A percentile compares a stretch with the other conserved stretches of the same genome.
These are phyloP conservation scores for Agrotis exclamationis DNA, from an alignment of 2,888 invertebrate species.

Conservation along the genomic window DNA sequence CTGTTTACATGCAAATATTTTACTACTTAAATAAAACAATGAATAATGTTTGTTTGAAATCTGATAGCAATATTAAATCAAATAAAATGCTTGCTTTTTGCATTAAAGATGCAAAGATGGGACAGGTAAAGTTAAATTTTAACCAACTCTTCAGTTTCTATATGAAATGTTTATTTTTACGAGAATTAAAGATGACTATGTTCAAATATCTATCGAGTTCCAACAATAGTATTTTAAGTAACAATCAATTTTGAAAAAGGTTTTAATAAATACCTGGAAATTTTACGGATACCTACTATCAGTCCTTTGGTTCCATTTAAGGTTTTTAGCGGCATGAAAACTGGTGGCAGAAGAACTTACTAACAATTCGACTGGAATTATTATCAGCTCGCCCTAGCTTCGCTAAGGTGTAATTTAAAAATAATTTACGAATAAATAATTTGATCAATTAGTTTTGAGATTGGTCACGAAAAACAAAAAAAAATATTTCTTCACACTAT, in stretches of 20 bases:
- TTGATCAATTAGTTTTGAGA: too few relatives aligned
- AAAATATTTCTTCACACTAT: background rate
- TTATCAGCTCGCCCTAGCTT: too few relatives aligned
- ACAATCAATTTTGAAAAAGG: background rate
- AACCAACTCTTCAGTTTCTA: slow-evolving; percentile 1
- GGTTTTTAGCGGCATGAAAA: too few relatives aligned
- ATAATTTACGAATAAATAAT: too few relatives aligned
- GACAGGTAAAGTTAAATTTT: slow-evolving; percentile 3
- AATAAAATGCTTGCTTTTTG: slow-evolving; percentile 17
- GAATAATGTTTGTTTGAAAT: background rate
- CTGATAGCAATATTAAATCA: slow-evolving; percentile 30
- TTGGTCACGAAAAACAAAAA: background rate
- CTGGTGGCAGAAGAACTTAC: too few relatives aligned
- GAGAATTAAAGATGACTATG: background rate
- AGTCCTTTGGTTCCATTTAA: background rate
- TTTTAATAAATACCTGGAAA: background rate
- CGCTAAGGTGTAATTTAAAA: too few relatives aligned
- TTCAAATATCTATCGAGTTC: background rate
- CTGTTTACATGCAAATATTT: background rate
- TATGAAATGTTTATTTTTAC: background rate
- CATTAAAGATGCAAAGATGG: too few relatives aligned
- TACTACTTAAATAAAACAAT: background rate
- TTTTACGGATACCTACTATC: background rate
- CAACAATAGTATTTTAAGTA: background rate
- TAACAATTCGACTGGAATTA: too few relatives aligned